Base-by-base conservation (phyloP, 2,113 vertebrate genomes). In the Menura novaehollandiae region DNA sequence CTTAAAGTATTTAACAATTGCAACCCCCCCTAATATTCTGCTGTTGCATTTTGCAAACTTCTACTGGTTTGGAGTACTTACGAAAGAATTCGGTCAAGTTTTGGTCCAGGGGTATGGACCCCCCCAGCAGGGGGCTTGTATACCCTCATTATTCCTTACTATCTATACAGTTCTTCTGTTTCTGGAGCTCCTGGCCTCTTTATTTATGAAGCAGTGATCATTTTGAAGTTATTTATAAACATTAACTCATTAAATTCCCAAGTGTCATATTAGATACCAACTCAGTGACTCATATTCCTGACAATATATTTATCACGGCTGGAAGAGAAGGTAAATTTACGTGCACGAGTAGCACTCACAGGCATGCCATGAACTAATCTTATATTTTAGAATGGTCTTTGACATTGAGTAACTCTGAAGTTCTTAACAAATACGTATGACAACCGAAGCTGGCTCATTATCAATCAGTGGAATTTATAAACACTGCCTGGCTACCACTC, bases 201-300 rank as follows among this genome's bases (percentile, higher is more conserved):
- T 97, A 98, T 98, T 98, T 94, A 95, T 91, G 73, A 76, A 94
- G 95, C 26, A 10, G 81, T 32, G 64, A 78, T 95, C 97, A 97
- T 94, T 88, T 69, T 87, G 37, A 88, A 93, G 91, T 94, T 98
- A 98, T 98, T 98, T 98, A 98, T 98, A 98, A 95, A 69, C 60
- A 89, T 91, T 97, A 98, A 96, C 96, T 98, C 93, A 96, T 94
- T 92, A 82, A 76, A 71, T 85, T 97, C 95, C 90, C 66, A 66
- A 85, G 80, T 66, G 80, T 97, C 91, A 63, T 80, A 64, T 27
- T 92, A 95, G 85, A 95, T 94, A 52, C 85, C 89, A 76, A 58
- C 84, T 41, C 58, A 79, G 74, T 80, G 94, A 95, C 83, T 98
- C 97, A 97, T 71, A 92, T 52, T 85, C 80, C 97, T 97, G 96